Evolutionary conservation across 2,888 invertebrate species (phyloP).

Genomic region (Eilema depressum): DNA sequence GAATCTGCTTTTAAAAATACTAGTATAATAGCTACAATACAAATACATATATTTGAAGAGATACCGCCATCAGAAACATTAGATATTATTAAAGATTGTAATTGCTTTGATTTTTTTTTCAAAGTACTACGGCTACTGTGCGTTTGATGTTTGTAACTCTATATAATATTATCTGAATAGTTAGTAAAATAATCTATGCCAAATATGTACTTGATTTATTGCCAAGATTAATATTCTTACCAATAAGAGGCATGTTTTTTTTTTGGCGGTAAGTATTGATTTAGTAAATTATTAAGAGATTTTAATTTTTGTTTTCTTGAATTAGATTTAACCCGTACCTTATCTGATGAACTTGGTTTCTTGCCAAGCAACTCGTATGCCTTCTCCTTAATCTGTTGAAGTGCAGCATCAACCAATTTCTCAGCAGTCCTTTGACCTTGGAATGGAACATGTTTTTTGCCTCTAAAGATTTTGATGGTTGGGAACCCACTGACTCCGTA

Average conservation of each 20-base stretch:
- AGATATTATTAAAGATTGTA: not conserved
- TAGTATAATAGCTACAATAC: not conserved
- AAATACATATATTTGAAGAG: not conserved
- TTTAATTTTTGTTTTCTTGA: slow-evolving; percentile 65
- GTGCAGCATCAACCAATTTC: slow-evolving; percentile 93
- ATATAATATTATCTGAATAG: not conserved
- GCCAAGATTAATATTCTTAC: not conserved
- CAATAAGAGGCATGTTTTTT: not conserved
- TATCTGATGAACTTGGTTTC: slow-evolving; percentile 77
- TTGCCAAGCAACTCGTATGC: slow-evolving; percentile 91
- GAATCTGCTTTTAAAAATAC: not conserved
- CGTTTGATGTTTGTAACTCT: not conserved
- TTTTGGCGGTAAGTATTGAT: slow-evolving; percentile 16
- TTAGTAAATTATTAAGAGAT: slow-evolving; percentile 31
- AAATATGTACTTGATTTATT: not conserved
- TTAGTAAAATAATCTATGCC: not conserved
- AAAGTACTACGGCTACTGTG: not conserved
- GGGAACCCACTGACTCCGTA: slow-evolving; percentile 97
- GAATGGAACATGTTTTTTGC: slow-evolving; percentile 95
- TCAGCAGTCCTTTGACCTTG: slow-evolving; percentile 95
- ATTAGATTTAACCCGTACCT: slow-evolving; percentile 67
- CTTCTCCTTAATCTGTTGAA: slow-evolving; percentile 92
- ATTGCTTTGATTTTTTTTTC: not conserved
- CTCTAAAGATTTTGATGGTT: slow-evolving; percentile 97
- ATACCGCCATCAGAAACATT: not conserved